A percentile compares a stretch with the other conserved stretches of the same genome.
phyloP scores from a whole-genome alignment of 1,140 invertebrate genomes.

The Pachyrhynchus sulphureomaculatus region DNA sequence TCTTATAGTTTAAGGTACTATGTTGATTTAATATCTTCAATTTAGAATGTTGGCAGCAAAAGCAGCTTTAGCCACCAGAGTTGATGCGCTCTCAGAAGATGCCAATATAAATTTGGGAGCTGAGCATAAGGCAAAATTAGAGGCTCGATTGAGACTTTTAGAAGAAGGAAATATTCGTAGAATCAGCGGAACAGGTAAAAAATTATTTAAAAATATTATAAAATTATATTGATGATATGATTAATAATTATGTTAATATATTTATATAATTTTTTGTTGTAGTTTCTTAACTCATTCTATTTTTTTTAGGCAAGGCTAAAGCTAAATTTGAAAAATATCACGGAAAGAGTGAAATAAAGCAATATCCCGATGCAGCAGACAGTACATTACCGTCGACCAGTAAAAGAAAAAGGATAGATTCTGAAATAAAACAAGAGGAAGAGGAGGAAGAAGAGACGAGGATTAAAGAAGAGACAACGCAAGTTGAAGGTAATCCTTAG shows the following conservation, averaged over 20 bases:
- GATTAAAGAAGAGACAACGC: conserved; percentile 45
- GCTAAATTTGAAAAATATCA: conserved; percentile 91
- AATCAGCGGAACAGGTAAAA: conserved; percentile 79
- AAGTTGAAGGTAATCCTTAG: no score
- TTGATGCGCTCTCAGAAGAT: conserved; percentile 95
- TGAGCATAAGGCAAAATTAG: conserved; percentile 85
- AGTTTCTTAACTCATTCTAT: background rate
- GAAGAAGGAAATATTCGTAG: conserved; percentile 83
- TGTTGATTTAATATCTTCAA: no score
- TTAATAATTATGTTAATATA: no score
- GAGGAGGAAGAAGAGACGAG: conserved; percentile 29
- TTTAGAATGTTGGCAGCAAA: conserved; percentile 89
- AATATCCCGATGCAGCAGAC: conserved; percentile 63
- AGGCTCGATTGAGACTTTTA: conserved; percentile 71
- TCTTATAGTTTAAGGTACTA: no score
- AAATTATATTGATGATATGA: no score
- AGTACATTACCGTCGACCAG: conserved; percentile 57
- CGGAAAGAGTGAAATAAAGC: conserved; percentile 68
- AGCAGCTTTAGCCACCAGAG: conserved; percentile 85
- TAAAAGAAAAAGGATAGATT: conserved; percentile 56
- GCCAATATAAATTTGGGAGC: conserved; percentile 58
- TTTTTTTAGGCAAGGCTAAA: conserved; percentile 63
- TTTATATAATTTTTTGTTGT: background rate
- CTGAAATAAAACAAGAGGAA: conserved; percentile 42
- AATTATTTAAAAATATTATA: background rate